Conservation (phyloP, 2,888 invertebrate species). For the Trisateles emortualis region DNA sequence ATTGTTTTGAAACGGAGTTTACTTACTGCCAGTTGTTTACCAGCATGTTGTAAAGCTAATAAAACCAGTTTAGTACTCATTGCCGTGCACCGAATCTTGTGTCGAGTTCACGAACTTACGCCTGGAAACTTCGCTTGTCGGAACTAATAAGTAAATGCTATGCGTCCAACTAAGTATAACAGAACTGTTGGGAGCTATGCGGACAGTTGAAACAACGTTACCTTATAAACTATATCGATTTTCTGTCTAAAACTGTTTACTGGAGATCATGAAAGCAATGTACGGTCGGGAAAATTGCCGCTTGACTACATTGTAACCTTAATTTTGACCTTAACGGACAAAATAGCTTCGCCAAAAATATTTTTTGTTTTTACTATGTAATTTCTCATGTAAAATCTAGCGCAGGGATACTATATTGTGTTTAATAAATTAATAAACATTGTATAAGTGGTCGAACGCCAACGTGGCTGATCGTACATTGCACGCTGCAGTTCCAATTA, state of each 20-base stretch:
- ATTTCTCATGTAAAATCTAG: too few relatives aligned
- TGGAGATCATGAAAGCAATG: not conserved
- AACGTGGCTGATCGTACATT: too few relatives aligned
- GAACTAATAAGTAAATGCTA: slow-evolving; percentile 67
- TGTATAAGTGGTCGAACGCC: too few relatives aligned
- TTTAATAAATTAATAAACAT: too few relatives aligned
- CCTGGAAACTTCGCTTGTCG: slow-evolving; percentile 48
- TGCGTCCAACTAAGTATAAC: slow-evolving; percentile 56
- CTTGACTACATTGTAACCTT: too few relatives aligned
- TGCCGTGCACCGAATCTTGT: slow-evolving; percentile 44
- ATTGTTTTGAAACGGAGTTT: slow-evolving; percentile 13
- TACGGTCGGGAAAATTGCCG: too few relatives aligned
- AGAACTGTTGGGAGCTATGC: slow-evolving; percentile 50
- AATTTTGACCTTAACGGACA: too few relatives aligned
- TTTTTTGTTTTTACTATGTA: too few relatives aligned
- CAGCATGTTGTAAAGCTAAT: slow-evolving; percentile 38
- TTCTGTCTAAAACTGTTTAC: slow-evolving; percentile 32
- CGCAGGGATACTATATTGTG: too few relatives aligned
- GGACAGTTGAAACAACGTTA: slow-evolving; percentile 51
- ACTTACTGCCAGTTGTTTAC: slow-evolving; percentile 31
- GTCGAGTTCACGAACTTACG: slow-evolving; percentile 42
- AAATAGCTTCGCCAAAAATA: too few relatives aligned
- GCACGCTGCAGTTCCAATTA: too few relatives aligned
- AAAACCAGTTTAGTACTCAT: slow-evolving; percentile 44
- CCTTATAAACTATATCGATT: slow-evolving; percentile 46